These are phyloP conservation scores for Pangasius djambal DNA, from an alignment of 2,797 vertebrate genomes.

Conservation along the genomic window DNA sequence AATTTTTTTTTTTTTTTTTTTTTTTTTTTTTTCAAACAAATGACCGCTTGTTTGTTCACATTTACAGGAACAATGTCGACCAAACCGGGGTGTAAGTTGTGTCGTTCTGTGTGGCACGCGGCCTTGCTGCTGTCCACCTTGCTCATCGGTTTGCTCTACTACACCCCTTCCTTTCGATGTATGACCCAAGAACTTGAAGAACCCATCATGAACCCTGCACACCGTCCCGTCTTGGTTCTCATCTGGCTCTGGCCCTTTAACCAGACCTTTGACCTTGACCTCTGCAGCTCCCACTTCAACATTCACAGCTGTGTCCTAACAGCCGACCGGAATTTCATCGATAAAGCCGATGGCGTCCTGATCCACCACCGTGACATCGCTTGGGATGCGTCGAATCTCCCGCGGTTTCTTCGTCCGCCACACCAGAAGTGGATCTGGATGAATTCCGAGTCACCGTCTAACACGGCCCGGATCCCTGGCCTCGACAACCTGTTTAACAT, in stretches of 20 bases:
- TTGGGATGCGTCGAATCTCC: constrained; percentile 82
- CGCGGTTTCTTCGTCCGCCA: constrained; percentile 73
- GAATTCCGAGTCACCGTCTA: constrained; percentile 83
- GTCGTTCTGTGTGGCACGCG: not conserved
- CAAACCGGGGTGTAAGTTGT: not conserved
- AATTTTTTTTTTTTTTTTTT: not conserved
- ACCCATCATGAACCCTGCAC: constrained; percentile 66
- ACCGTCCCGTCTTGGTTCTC: constrained; percentile 78
- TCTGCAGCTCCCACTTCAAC: constrained; percentile 77
- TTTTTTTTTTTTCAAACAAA: not conserved
- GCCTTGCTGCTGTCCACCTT: not conserved
- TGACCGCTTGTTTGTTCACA: not conserved
- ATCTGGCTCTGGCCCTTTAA: constrained; percentile 86
- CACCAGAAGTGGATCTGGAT: constrained; percentile 88
- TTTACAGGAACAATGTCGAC: constrained; percentile 18
- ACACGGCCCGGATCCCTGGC: constrained; percentile 75
- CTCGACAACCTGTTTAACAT: constrained; percentile 82
- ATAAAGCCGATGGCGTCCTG: constrained; percentile 80
- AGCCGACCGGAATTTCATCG: constrained; percentile 76
- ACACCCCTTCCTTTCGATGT: not conserved
- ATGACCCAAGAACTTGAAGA: not conserved
- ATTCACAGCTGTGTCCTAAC: constrained; percentile 80
- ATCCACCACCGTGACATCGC: constrained; percentile 83
- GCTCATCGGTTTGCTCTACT: constrained; percentile 10
- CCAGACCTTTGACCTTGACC: constrained; percentile 78